These are phyloP conservation scores for Cydia fagiglandana DNA, from an alignment of 1,140 invertebrate genomes.

Conservation along the genomic window DNA sequence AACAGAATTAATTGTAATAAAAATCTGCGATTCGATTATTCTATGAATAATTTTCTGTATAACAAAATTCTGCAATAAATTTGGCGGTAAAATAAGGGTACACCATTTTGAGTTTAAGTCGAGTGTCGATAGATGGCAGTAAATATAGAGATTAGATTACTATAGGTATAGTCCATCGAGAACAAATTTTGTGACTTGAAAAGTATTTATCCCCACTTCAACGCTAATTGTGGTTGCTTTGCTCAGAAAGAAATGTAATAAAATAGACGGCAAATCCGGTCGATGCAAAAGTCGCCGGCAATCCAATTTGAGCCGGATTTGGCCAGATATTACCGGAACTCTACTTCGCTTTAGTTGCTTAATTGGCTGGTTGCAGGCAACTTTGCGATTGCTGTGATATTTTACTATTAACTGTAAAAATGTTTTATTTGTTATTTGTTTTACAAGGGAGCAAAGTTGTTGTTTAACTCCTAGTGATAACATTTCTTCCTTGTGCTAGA, in stretches of 20 bases:
- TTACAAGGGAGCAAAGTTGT: background rate
- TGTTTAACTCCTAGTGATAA: no score
- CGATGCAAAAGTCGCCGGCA: constrained; percentile 49
- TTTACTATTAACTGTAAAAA: background rate
- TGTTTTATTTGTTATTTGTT: background rate
- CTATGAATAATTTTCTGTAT: no score
- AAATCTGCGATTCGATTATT: no score
- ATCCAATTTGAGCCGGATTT: constrained; percentile 56
- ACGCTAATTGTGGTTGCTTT: constrained; percentile 1
- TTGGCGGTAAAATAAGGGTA: no score
- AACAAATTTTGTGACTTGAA: no score
- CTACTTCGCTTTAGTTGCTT: background rate
- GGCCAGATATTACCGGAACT: constrained; percentile 51
- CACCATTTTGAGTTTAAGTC: no score
- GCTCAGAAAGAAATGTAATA: constrained; percentile 35
- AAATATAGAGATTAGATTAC: no score
- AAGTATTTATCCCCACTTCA: background rate
- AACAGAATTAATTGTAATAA: no score
- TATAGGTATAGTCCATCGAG: no score
- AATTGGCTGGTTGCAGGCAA: background rate
- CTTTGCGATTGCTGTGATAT: background rate
- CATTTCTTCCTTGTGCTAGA: no score
- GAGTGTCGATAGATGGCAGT: no score
- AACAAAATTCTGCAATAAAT: no score
- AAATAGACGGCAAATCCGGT: constrained; percentile 42